Evolutionary conservation across 2,797 vertebrate species (phyloP).

Genomic region (Rhinatrema bivittatum): DNA sequence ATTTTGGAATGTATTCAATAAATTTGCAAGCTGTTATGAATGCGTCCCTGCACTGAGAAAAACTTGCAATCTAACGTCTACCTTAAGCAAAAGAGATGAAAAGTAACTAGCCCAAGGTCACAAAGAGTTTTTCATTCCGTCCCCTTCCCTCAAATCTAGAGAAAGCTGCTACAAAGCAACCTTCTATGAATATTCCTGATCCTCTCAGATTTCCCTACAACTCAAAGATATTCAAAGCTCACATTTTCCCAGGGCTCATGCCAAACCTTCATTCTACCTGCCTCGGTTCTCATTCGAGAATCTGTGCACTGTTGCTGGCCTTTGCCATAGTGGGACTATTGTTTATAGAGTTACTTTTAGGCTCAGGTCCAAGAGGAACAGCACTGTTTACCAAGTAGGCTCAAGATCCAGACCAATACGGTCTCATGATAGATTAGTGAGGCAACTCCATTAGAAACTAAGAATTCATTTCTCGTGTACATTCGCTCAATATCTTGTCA

Average conservation of each 20-base stretch:
- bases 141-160: conserved; percentile 27
- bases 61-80: too few relatives aligned
- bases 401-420: conserved; percentile 16
- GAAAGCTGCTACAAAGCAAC: conserved; percentile 46
- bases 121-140: too few relatives aligned
- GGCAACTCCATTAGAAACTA: conserved; percentile 15
- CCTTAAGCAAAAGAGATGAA: too few relatives aligned
- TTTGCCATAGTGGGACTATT: conserved; percentile 37
- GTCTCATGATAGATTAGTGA: conserved; percentile 23
- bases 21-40: too few relatives aligned
- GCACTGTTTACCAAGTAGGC: conserved; percentile 1
- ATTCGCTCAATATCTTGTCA: too few relatives aligned
- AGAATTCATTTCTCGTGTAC: too few relatives aligned
- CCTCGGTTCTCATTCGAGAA: conserved; percentile 21
- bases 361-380: conserved; percentile 11
- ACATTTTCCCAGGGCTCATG: conserved; percentile 58
- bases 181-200: conserved; percentile 21
- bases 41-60: too few relatives aligned
- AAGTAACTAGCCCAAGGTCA: too few relatives aligned
- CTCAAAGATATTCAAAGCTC: conserved; percentile 36
- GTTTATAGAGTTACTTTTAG: conserved; percentile 17
- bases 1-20: too few relatives aligned
- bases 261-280: conserved; percentile 46
- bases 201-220: conserved; percentile 47
- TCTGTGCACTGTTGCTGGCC: conserved; percentile 8